Evolutionary conservation across 2,888 invertebrate genomes (phyloP).

Genomic region (Dendrolimus pini): DNA sequence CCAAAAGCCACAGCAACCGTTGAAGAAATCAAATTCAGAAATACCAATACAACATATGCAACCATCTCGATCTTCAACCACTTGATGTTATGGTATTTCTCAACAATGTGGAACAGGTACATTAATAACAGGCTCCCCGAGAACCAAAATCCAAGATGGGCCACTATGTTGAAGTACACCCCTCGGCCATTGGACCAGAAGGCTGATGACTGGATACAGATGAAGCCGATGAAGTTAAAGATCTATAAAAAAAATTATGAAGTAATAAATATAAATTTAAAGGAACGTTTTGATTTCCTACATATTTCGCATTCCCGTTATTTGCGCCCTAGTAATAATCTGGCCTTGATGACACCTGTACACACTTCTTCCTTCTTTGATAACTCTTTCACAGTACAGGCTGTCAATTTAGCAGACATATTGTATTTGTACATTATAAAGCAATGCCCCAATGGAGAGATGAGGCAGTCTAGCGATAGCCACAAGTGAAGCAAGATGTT

Average conservation of each 20-base stretch:
- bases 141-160: conserved; percentile 87
- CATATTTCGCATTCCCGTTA: neutral
- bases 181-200: conserved; percentile 79
- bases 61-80: conserved; percentile 90
- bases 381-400: too few relatives aligned
- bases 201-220: conserved; percentile 83
- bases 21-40: conserved; percentile 85
- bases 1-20: conserved; percentile 81
- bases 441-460: too few relatives aligned
- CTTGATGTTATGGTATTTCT: conserved; percentile 87
- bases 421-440: too few relatives aligned
- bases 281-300: too few relatives aligned
- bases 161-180: conserved; percentile 85
- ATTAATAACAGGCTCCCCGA: conserved; percentile 82
- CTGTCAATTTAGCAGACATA: too few relatives aligned
- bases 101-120: conserved; percentile 89
- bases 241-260: conserved; percentile 63
- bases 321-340: too few relatives aligned
- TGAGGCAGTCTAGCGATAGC: too few relatives aligned
- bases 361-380: too few relatives aligned
- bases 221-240: conserved; percentile 84
- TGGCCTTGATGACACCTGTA: too few relatives aligned
- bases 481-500: too few relatives aligned
- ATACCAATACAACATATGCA: conserved; percentile 81
- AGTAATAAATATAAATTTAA: neutral